Base-by-base conservation (phyloP, 2,888 invertebrate species). In the Nomada flava region DNA sequence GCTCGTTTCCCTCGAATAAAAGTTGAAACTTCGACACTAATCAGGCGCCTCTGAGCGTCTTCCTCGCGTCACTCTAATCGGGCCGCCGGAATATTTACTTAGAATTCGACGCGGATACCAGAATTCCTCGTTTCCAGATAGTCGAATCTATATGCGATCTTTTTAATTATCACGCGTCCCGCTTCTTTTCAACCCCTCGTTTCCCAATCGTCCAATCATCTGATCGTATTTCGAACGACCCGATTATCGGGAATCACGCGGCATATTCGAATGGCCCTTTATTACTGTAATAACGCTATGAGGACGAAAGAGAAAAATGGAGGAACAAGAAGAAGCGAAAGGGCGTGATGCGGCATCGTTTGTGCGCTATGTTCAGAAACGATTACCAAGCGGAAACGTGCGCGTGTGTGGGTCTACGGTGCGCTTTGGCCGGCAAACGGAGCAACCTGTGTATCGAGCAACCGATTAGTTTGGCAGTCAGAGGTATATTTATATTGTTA, bases 161-260 rank as follows among this genome's bases (percentile, higher is more conserved):
- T 65, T 75, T 64, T 75, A 68, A 79, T 82, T 84, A 84, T 63
- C 55, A 72, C 57, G 20, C 53, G 36, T 52, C 26, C 75, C 64
- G 26, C 42, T 63, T 42, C 68, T 67, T 73, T 64, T 26, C 71
- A 59, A 52, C 15, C 67, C 60, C 23, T 50, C 67, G 13, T 57
- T 80, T 63, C 42, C 72, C 10, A 69, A 26, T 53, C 63, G 59
- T 76, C 85, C 69, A 83, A 85, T 85, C 77, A 80, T 83, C 80
- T 57, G 59, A 63, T 77, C 83, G 50, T 59, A 47, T 60, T 60
- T 62, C 47, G 47, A 15, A n/a, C 29, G 69, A 10, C 36, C 50
- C 20, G 52, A 72, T 82, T 84, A 60, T 63, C 60, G 55, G 52
- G 44, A 63, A 73, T 76, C 76, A 20, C 50, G 50, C 74, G 53